These are phyloP conservation scores for Mycteria americana DNA, from an alignment of 2,797 vertebrate genomes.

Conservation along the genomic window DNA sequence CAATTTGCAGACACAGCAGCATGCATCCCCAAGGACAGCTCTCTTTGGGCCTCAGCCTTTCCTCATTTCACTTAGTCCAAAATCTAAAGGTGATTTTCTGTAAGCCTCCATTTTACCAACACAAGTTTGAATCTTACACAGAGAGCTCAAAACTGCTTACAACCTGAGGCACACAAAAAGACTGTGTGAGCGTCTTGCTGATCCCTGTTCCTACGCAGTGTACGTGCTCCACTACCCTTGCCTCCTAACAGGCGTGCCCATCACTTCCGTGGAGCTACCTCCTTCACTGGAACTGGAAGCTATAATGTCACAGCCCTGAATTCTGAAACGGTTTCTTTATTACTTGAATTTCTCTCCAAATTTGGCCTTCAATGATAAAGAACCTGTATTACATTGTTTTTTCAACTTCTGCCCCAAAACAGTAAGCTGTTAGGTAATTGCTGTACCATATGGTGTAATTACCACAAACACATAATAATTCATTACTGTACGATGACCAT, in stretches of 20 bases:
- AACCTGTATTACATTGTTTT: background rate
- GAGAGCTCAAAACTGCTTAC: background rate
- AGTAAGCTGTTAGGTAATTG: background rate
- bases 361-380: background rate
- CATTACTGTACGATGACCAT: background rate
- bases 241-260: background rate
- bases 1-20: background rate
- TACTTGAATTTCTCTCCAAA: background rate
- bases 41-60: background rate
- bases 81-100: background rate
- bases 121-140: background rate
- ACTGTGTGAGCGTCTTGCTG: background rate
- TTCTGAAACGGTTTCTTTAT: background rate
- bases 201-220: background rate
- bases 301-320: background rate
- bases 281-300: background rate
- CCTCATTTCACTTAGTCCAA: background rate
- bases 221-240: fast-evolving
- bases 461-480: background rate
- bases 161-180: background rate
- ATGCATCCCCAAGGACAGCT: background rate
- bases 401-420: background rate
- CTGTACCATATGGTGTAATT: background rate
- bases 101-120: background rate
- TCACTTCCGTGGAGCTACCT: background rate